Percentiles rank a stretch among this genome's conserved stretches.
Evolutionary conservation across 2,888 invertebrate species (phyloP).

Genomic region (Xanthia icteritia): DNA sequence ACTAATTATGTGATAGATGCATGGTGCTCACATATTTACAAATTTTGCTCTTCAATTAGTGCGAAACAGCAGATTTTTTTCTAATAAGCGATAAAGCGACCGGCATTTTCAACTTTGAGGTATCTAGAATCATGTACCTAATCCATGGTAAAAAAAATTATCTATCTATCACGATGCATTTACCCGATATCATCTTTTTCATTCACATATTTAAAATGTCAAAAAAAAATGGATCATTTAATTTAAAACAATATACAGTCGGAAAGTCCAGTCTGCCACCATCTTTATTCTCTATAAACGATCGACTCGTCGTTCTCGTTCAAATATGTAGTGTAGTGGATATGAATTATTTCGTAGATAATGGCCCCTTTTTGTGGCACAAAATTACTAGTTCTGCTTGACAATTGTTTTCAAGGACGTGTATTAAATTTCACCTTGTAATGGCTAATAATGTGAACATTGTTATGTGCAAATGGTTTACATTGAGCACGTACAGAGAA

Average conservation of each 20-base stretch:
- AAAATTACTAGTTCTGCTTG: constrained; percentile 54
- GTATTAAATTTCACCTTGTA: constrained; percentile 37
- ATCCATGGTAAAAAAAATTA: background rate
- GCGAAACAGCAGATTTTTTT: no score
- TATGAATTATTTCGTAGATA: constrained; percentile 66
- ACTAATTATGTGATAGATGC: no score
- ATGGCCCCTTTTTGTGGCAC: constrained; percentile 41
- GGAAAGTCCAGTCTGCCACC: constrained; percentile 7
- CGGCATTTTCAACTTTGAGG: background rate
- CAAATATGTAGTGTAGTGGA: constrained; percentile 62
- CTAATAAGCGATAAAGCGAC: no score
- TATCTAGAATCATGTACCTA: background rate
- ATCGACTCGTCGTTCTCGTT: constrained; percentile 29
- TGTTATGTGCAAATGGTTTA: background rate
- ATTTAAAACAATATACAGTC: background rate
- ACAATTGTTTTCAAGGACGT: constrained; percentile 40
- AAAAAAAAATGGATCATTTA: no score
- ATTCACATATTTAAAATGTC: no score
- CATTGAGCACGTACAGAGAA: background rate
- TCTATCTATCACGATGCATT: no score
- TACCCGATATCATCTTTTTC: background rate
- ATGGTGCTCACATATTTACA: no score
- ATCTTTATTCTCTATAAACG: constrained; percentile 37
- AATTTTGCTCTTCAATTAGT: background rate
- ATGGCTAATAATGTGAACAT: constrained; percentile 17